Percentiles rank a stretch among this genome's conserved stretches.
phyloP scores from a whole-genome alignment of 1,140 invertebrate genomes.

The Solenopsis fugax region DNA sequence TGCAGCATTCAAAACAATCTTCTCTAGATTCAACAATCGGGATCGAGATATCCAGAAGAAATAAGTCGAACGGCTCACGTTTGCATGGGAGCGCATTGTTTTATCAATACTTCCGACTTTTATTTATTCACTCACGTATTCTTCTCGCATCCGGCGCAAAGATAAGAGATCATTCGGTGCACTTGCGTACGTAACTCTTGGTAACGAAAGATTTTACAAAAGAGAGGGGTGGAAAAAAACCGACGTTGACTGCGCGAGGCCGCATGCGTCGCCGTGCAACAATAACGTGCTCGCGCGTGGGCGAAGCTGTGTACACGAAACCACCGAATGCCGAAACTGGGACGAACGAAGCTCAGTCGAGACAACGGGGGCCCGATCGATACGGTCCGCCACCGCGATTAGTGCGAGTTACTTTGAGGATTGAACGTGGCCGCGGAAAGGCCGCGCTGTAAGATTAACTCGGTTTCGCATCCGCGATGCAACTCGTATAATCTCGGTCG shows the following conservation, averaged over 20 bases:
- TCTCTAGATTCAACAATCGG: not conserved
- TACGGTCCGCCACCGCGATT: constrained; percentile 57
- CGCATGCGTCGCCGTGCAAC: not conserved
- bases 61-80: constrained; percentile 29
- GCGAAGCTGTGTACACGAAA: not conserved
- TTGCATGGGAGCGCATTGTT: constrained; percentile 3
- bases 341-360: constrained; percentile 25
- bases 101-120: constrained; percentile 23
- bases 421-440: constrained; percentile 29
- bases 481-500: constrained; percentile 58
- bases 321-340: constrained; percentile 29
- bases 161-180: not conserved
- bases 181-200: not conserved
- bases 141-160: not conserved
- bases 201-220: not conserved
- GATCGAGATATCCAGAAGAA: constrained; percentile 13
- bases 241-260: not conserved
- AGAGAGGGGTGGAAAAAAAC: not conserved
- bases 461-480: not conserved
- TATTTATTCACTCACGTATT: constrained; percentile 25
- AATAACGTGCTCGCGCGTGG: constrained; percentile 5
- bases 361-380: constrained; percentile 56
- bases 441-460: constrained; percentile 59
- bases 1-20: not conserved
- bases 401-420: constrained; percentile 52